Evolutionary conservation across 2,797 vertebrate species (phyloP), one percentile per base, ranked within the genome.

Genomic region (Cossypha polioptera): DNA sequence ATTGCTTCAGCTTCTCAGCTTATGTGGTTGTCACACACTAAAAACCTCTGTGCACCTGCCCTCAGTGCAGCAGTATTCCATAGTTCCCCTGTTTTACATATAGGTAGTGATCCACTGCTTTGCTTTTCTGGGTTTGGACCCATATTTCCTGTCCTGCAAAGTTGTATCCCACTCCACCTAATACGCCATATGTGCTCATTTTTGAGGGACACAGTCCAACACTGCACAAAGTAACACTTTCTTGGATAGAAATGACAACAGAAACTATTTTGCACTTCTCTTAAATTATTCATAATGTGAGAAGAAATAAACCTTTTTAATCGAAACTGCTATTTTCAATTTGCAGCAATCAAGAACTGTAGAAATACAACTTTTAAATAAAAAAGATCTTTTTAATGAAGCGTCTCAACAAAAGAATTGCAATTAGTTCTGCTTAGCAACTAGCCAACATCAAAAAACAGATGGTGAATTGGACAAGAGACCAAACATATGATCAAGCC

Each of bases 111-210:
- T 19, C 5, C 48, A 58, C 43, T 69, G 26, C n/a, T 85, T 72
- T 18, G 35, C 7, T 86, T 58, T 83, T 72, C 58, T 78, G 24
- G 25, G 40, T 83, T 72, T 74, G 28, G 20, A 26, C 33, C 21
- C 16, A 5, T 1, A 4, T 61, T 69, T 88, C 31, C 29, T 66
- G 26, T 50, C 47, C 68, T 82, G 16, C 16, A 80, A 42, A 15
- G 29, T 0, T 76, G 5, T 7, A 31, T 48, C 18, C 40, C 15
- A 57, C 22, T 62, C 43, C 22, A 21, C 5, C 35, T 61, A 86
- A 63, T 28, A 26, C 0, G 0, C 5, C 17, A 13, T 7, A 12
- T 25, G 2, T 13, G 26, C 6, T 58, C 13, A 9, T 29, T 85
- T 87, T 42, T 48, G n/a, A 59, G 51, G 11, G 26, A 67, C 10